Evolutionary conservation across 2,113 vertebrate species (phyloP), one percentile per base, ranked within the genome.

Genomic region (Zapus hudsonius): DNA sequence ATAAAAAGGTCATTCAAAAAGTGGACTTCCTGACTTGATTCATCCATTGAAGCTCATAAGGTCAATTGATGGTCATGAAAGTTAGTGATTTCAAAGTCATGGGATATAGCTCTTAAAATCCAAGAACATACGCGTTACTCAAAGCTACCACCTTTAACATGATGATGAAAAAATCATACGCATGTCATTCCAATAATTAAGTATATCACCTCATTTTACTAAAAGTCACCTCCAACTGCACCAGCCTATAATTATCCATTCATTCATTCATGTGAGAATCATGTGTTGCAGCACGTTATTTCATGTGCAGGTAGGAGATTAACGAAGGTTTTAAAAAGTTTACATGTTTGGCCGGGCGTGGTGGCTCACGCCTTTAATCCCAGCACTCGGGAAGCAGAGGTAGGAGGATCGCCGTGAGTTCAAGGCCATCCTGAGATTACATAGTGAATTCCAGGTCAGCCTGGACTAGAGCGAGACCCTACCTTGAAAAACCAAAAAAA

Each of bases 141-240:
- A 36, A 86, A 81, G 73, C 84, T 89, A 55, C 16, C 47, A 64
- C 42, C 52, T 33, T 89, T 61, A 83, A n/a, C 63, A 87, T 73
- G 33, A 44, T 66, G 25, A 80, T 80, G 84, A 64, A 82, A 87
- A 94, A 64, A 87, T 70, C 69, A 87, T 15, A 92, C 29, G 59
- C 10, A 7, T 8, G 66, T 9, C 82, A 82, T 81, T 74, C 57
- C 55, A 66, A 29, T 85, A 91, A 90, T 59, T 85, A 75, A 57
- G 17, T 3, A 1, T 52, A 75, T 85, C n/a, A 36, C 42, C 81
- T 80, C 57, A 44, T 87, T 93, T 6, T n/a, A 61, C 33, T 57
- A 63, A 80, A 73, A 74, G 57, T n/a, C 13, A 82, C 82, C 79
- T 82, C 40, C 36, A 64, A 15, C 33, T 52, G 27, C 11, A 57